Base-by-base conservation (phyloP, 1,140 invertebrate species). In the Rhynchophorus ferrugineus region DNA sequence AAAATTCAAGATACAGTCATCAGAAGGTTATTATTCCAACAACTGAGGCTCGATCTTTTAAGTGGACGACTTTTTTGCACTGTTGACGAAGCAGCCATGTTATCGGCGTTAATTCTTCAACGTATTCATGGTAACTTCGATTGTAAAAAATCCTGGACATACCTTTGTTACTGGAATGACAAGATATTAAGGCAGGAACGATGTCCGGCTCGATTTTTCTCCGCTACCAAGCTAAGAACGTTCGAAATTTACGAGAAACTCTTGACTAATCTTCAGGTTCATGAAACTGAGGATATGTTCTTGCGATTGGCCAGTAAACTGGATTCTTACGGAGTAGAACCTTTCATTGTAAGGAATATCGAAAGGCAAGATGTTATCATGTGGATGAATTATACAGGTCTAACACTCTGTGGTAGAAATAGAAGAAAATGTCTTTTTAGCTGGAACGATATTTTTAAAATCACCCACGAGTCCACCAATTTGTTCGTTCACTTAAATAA, bases 361-460 rank as follows among this genome's bases (percentile, higher is more conserved):
- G 22, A 44, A 8, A 34, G 34, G 1, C 9, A 50, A 19, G 53
- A 54, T 13, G 14, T 50, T 8, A 49, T 35, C 11, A 22, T 58
- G 8, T 58, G 56, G 46, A 50, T 58, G 7, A 58, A 57, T 22
- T 53, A 58, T 33, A 54, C 47, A 8, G 56, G 56, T 22, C 33
- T 58, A 33, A 22, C 18, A 14, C 21, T 46, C 13, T 60, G 52
- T 17, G 24, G 44, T 11, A 41, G 50, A 16, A 42, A 43, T 2
- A 36, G 14, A 18, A 35, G 50, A 34, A 29, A 20, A 5, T 33
- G 49, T 5, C 36, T 33, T 1, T 13, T 54, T 2, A 13, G 8
- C 7, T 58, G 56, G 56, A 34, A 42, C 19, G 22, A 34, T 3
- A 54, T 54, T 24, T 20, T 8, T 16, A 51, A 50, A 45, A 43